Base-by-base conservation (phyloP, 1,140 invertebrate species). In the Caenorhabditis tropicalis region DNA sequence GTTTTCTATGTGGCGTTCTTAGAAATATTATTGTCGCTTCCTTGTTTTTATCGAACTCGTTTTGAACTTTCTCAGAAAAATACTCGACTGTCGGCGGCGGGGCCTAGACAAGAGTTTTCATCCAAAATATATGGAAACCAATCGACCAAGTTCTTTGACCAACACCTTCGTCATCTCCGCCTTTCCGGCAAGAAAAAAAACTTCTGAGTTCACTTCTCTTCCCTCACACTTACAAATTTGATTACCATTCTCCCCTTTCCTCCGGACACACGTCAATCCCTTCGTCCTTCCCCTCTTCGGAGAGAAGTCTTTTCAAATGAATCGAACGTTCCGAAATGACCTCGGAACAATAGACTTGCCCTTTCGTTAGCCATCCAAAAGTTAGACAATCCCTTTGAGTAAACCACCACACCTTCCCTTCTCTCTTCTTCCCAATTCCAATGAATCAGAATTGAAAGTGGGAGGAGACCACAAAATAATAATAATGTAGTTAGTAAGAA, bases 211-310 rank as follows among this genome's bases (percentile, higher is more conserved):
- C 49, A 51, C 19, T 46, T 46, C 49, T 56, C 24, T 43, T 12
- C 5, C 39, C 48, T 33, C 12, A 65, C 58, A 65, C 58, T 33
- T 65, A 33, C 58, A 65, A 65, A 65, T 65, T 65, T 65, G 58
- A 65, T 65, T 65, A 65, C 58, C 58, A 31, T 51, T n/a, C n/a
- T n/a, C n/a, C 48, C 48, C 48, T 43, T 5, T 43, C 48, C 48
- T 16, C 19, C n/a, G 7, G 3, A 51, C 48, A n/a, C n/a, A 4
- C 7, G 10, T n/a, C n/a, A n/a, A n/a, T 58, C 53, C 53, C 12
- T 29, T 9, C 24, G 7, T 31, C 24, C 27, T 27, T 7, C 16
- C 53, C 19, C 49, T 51, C 49, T n/a, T 21, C 49, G 49, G 49
- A 51, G 19, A 51, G 7, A n/a, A 16, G 49, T 51, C 49, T n/a